Conservation (phyloP, 2,113 vertebrate genomes). For the Saccopteryx bilineata region DNA sequence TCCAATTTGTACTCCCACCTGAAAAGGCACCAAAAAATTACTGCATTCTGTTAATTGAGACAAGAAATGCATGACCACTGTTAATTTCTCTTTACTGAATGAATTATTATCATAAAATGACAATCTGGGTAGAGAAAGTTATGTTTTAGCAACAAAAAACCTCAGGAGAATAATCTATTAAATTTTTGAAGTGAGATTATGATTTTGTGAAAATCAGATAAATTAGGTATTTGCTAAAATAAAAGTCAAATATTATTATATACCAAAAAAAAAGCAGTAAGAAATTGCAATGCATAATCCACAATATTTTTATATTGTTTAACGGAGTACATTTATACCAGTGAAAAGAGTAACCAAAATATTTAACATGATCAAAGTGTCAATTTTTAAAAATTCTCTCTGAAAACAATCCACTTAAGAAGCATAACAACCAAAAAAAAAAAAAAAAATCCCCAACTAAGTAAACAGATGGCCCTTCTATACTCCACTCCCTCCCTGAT, state of each 20-base stretch:
- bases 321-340: constrained; percentile 38
- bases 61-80: background rate
- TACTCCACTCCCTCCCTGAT: background rate
- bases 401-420: constrained; percentile 12
- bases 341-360: constrained; percentile 41
- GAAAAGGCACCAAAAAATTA: constrained; percentile 31
- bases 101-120: no score
- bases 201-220: constrained; percentile 64
- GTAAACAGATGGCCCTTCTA: background rate
- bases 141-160: constrained; percentile 63
- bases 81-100: constrained; percentile 1
- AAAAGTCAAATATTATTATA: constrained; percentile 55
- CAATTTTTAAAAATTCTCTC: constrained; percentile 37
- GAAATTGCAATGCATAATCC: constrained; percentile 53
- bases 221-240: constrained; percentile 59
- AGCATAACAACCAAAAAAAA: constrained; percentile 4
- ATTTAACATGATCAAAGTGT: background rate
- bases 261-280: constrained; percentile 48
- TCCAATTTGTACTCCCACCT: background rate
- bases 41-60: constrained; percentile 17
- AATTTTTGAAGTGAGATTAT: constrained; percentile 51
- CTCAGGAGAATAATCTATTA: constrained; percentile 52
- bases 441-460: background rate
- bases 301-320: constrained; percentile 56
- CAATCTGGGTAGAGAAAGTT: constrained; percentile 56